Percentiles rank a stretch among this genome's conserved stretches.
Evolutionary conservation across 2,797 vertebrate species (phyloP).

Genomic region (Macropus fuliginosus): DNA sequence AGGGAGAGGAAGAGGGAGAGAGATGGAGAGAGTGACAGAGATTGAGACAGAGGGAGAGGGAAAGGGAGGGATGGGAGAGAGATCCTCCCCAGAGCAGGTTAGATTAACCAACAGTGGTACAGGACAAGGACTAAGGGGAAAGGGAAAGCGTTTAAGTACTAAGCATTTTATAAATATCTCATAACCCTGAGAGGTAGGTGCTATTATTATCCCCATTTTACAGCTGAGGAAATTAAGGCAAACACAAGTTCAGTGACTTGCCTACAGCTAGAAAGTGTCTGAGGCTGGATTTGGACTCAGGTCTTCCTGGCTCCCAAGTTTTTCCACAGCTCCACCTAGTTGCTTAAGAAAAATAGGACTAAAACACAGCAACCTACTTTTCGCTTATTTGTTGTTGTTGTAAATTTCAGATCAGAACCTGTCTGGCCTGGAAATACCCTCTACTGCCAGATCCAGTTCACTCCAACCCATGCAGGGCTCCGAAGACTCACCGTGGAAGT

Average conservation of each 20-base stretch:
- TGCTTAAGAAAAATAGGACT: background rate
- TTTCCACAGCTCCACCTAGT: background rate
- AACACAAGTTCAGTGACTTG: background rate
- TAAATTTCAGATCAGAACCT: constrained; percentile 72
- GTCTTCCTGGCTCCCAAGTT: background rate
- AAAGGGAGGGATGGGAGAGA: too few relatives aligned
- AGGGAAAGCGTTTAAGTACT: background rate
- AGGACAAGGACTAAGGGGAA: background rate
- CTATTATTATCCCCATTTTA: background rate
- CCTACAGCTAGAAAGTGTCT: background rate
- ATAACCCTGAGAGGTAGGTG: background rate
- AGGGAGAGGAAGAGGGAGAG: too few relatives aligned
- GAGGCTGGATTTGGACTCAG: background rate
- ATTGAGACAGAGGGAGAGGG: too few relatives aligned
- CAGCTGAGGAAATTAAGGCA: background rate
- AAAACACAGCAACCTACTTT: constrained; percentile 47
- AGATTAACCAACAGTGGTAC: background rate
- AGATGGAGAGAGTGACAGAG: too few relatives aligned
- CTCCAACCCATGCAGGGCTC: constrained; percentile 81
- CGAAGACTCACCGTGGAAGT: constrained; percentile 84
- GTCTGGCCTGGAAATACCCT: constrained; percentile 69
- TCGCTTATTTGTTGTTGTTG: constrained; percentile 32
- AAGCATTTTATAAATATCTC: background rate
- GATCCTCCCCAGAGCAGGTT: too few relatives aligned
- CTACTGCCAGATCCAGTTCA: constrained; percentile 74